Conservation (phyloP, 2,113 vertebrate species). For the Lepus europaeus region DNA sequence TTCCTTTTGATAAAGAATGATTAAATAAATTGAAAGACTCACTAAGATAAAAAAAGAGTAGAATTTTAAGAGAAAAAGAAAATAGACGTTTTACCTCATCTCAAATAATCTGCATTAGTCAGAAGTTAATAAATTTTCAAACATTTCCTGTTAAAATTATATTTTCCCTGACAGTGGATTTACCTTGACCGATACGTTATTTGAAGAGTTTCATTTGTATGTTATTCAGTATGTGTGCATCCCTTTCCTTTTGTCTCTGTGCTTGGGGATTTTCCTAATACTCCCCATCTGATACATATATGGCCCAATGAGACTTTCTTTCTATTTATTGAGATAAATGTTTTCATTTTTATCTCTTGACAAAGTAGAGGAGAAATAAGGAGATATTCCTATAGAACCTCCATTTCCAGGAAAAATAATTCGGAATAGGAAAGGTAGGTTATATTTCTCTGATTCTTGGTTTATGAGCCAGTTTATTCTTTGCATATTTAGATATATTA, state of each 20-base stretch:
- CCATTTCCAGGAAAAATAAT: neutral
- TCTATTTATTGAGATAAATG: neutral
- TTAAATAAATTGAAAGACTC: neutral
- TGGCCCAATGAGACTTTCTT: neutral
- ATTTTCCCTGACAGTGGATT: neutral
- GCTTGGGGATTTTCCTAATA: neutral
- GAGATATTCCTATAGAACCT: neutral
- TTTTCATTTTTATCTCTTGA: neutral
- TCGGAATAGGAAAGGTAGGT: neutral
- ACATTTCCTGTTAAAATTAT: neutral
- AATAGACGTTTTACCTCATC: neutral
- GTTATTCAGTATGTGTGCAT: neutral
- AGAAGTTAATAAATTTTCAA: neutral
- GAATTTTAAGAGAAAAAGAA: neutral
- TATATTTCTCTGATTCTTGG: neutral
- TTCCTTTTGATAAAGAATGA: neutral
- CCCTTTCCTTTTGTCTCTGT: neutral
- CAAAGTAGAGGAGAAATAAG: neutral
- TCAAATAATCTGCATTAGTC: neutral
- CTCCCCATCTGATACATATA: neutral
- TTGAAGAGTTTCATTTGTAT: too few relatives aligned
- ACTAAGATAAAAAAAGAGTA: neutral
- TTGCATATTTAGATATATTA: neutral
- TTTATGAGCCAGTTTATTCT: neutral
- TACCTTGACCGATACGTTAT: too few relatives aligned